A percentile compares a stretch with the other conserved stretches of the same genome.
phyloP scores from a whole-genome alignment of 2,888 invertebrate genomes.

The Rugalucina vietnamica region DNA sequence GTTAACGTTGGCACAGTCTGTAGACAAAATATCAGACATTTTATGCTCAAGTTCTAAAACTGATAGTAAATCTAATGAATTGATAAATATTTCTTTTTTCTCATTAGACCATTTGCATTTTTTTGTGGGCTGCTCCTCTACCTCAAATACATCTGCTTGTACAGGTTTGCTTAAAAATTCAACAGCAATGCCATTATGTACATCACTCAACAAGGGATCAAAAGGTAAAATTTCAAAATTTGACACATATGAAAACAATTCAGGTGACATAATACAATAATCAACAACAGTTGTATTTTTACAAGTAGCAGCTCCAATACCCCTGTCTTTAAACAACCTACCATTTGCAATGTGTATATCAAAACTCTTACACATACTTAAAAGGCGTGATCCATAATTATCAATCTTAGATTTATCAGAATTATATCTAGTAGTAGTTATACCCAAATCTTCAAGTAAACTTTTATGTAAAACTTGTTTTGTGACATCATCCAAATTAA shows the following conservation, averaged over 20 bases:
- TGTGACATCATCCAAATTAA: not conserved
- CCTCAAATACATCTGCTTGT: not conserved
- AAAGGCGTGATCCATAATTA: not conserved
- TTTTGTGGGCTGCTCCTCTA: not conserved
- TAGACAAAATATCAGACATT: not conserved
- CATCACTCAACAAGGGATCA: not conserved
- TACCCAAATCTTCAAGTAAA: not conserved
- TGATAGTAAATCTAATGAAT: not conserved
- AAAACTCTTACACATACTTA: not conserved
- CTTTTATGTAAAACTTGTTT: not conserved
- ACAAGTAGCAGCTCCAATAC: not conserved
- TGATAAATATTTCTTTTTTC: not conserved
- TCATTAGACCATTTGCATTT: not conserved
- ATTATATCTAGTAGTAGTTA: not conserved
- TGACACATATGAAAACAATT: not conserved
- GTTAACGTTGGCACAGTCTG: not conserved
- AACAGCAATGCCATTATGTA: not conserved
- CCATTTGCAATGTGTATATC: conserved; percentile 7
- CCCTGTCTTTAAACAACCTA: conserved; percentile 4
- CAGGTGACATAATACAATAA: not conserved
- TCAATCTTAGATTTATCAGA: not conserved
- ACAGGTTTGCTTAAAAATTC: conserved; percentile 6
- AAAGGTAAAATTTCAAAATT: conserved; percentile 4
- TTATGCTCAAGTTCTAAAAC: not conserved
- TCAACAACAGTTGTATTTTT: not conserved